Percentiles rank a stretch among this genome's conserved stretches.
phyloP scores from a whole-genome alignment of 30 jellyfish, hydroid and myxozoan species.

The Sanderia malayensis region DNA sequence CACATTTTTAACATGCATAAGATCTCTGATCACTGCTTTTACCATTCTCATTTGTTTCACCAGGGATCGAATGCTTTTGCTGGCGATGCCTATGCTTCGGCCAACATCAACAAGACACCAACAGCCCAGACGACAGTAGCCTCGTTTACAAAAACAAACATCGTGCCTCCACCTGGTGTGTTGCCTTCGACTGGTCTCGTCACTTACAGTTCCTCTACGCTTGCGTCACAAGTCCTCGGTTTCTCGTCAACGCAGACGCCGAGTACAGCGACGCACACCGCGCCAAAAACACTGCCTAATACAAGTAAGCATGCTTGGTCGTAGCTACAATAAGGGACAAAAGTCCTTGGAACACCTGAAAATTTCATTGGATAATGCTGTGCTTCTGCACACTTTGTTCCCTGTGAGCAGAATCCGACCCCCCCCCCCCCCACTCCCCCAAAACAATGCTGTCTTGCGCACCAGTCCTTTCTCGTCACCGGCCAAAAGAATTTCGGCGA shows the following conservation, averaged over 20 bases:
- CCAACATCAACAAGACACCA: constrained; percentile 30
- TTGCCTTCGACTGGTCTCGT: constrained; percentile 59
- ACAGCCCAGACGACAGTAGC: constrained; percentile 22
- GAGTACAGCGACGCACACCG: constrained; percentile 40
- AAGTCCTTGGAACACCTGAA: no score
- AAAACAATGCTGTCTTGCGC: no score
- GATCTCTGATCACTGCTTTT: no score
- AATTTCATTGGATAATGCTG: no score
- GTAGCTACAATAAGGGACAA: not conserved
- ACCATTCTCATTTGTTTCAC: no score
- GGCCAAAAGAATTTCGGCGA: no score
- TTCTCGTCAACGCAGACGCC: constrained; percentile 31
- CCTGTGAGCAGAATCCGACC: no score
- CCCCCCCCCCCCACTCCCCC: no score
- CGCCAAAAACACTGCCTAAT: constrained; percentile 33
- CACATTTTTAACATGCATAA: no score
- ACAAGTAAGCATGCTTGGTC: constrained; percentile 46
- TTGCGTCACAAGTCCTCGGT: constrained; percentile 65
- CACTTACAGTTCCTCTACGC: constrained; percentile 55
- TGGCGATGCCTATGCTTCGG: constrained; percentile 32
- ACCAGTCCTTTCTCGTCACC: no score
- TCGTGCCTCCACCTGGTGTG: constrained; percentile 74
- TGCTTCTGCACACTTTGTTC: no score
- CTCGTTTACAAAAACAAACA: constrained; percentile 34
- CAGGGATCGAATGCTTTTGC: constrained; percentile 48